Percentiles rank a stretch among this genome's conserved stretches.
These are phyloP conservation scores for Drosophila yakuba DNA, from an alignment of 1,140 invertebrate genomes.

Conservation along the genomic window DNA sequence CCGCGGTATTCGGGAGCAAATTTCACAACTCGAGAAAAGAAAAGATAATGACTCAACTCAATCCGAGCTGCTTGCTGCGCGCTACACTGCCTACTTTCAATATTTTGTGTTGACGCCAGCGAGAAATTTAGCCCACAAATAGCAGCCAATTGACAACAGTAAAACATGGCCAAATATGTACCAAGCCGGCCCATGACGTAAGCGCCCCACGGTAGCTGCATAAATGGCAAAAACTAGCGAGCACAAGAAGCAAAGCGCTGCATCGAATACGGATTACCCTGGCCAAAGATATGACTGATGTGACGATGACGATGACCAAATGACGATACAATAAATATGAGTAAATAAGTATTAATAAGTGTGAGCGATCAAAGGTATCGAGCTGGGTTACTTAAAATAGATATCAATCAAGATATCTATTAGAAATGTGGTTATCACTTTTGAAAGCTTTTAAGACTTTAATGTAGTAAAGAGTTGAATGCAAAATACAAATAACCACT, in stretches of 20 bases:
- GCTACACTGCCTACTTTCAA: constrained; percentile 75
- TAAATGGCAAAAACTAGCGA: constrained; percentile 44
- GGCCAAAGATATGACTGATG: not conserved
- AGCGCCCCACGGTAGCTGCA: constrained; percentile 49
- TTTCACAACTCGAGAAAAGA: constrained; percentile 46
- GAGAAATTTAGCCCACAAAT: constrained; percentile 47
- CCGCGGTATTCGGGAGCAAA: constrained; percentile 9
- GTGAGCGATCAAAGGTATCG: not conserved
- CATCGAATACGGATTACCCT: constrained; percentile 14
- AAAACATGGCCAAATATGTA: constrained; percentile 78
- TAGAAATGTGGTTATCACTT: too few species aligned
- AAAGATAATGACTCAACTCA: constrained; percentile 46
- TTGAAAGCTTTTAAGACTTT: too few species aligned
- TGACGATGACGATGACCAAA: not conserved
- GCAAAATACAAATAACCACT: too few species aligned
- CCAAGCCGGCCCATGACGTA: constrained; percentile 64
- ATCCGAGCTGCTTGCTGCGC: constrained; percentile 19
- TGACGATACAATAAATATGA: not conserved
- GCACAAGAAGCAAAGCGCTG: constrained; percentile 1
- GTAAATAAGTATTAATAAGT: not conserved
- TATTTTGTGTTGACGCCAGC: constrained; percentile 63
- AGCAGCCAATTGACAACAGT: constrained; percentile 73
- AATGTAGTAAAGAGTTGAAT: not conserved
- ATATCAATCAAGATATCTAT: too few species aligned
- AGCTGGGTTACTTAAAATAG: too few species aligned